These are phyloP conservation scores for Heliornis fulica DNA, from an alignment of 2,113 vertebrate genomes.

Conservation along the genomic window DNA sequence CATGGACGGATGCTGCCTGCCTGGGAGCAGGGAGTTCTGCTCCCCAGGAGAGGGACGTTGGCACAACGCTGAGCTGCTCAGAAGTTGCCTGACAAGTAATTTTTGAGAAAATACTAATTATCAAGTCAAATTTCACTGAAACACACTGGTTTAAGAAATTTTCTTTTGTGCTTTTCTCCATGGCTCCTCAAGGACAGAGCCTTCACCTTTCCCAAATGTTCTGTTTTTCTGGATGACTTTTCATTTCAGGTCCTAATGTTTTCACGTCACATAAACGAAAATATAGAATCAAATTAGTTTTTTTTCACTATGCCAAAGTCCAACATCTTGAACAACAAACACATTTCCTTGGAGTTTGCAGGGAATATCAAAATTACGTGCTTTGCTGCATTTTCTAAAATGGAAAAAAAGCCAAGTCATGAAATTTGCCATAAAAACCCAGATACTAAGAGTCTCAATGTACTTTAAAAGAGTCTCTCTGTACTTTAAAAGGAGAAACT, in stretches of 20 bases:
- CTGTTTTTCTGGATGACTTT: background rate
- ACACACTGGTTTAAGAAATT: background rate
- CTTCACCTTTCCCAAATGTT: background rate
- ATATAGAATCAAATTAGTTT: background rate
- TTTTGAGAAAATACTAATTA: background rate
- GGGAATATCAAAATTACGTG: background rate
- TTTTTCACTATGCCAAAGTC: background rate
- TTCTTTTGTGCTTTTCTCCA: background rate
- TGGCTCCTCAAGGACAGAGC: background rate
- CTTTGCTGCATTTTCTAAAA: background rate
- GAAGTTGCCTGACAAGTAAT: background rate
- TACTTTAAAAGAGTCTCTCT: background rate
- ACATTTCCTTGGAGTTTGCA: background rate
- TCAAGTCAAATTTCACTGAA: background rate
- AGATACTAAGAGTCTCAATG: background rate
- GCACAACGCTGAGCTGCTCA: background rate
- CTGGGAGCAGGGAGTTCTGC: background rate
- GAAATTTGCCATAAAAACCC: background rate
- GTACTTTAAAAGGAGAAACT: background rate
- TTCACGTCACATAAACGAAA: background rate
- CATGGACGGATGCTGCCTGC: accelerated
- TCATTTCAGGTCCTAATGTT: background rate
- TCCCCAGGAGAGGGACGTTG: background rate
- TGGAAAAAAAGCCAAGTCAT: background rate
- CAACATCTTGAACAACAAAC: background rate